A percentile compares a stretch with the other conserved stretches of the same genome.
Evolutionary conservation across 1,140 invertebrate species (phyloP).

Genomic region (Lethocerus indicus): DNA sequence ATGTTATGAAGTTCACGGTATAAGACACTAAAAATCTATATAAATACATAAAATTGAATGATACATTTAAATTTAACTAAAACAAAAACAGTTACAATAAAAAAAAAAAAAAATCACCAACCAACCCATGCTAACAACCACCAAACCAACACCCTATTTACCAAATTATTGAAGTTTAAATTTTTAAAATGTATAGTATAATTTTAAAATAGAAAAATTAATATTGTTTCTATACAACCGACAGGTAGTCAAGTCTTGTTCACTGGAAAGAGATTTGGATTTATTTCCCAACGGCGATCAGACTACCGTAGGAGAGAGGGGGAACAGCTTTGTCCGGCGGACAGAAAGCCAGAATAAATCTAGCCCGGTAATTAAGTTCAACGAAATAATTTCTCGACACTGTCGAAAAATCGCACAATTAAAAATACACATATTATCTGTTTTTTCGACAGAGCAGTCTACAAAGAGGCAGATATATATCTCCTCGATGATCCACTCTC

Average conservation of each 20-base stretch:
- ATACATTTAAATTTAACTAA: no score
- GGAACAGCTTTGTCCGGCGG: slow-evolving; percentile 55
- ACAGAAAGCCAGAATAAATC: slow-evolving; percentile 47
- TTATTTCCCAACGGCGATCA: slow-evolving; percentile 41
- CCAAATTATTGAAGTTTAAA: no score
- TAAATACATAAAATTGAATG: no score
- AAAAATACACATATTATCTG: neutral
- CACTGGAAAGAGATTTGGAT: slow-evolving; percentile 40
- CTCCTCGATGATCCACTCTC: slow-evolving; percentile 67
- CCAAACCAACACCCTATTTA: no score
- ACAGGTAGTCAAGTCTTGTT: slow-evolving; percentile 43
- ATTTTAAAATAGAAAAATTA: no score
- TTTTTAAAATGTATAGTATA: no score
- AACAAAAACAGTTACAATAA: no score
- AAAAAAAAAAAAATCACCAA: no score
- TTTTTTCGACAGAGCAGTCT: slow-evolving; percentile 16
- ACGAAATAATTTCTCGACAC: neutral
- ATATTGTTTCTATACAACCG: no score
- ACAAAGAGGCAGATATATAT: slow-evolving; percentile 49
- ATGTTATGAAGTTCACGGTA: no score
- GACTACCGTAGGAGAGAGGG: slow-evolving; percentile 65
- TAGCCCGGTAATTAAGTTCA: slow-evolving; percentile 22
- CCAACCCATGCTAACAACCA: no score
- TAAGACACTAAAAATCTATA: no score
- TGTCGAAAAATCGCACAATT: neutral